phyloP scores from a whole-genome alignment of 2,888 invertebrate species.

The Melieria omissa region DNA sequence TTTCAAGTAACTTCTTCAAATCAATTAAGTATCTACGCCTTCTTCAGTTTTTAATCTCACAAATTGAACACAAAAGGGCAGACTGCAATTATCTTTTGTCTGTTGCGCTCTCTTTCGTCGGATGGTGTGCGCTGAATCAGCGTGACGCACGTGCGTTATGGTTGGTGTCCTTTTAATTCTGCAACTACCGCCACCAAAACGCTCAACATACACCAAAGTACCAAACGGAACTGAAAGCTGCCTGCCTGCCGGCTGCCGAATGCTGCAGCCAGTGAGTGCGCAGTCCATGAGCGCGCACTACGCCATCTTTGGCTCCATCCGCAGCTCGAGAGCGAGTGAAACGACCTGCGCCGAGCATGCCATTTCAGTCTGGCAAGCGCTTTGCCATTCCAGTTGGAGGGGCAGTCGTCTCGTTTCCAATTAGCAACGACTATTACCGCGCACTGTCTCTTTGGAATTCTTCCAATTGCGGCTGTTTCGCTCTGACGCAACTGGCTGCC shows the following conservation, averaged over 20 bases:
- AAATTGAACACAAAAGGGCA: no score
- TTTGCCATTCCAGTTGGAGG: constrained; percentile 24
- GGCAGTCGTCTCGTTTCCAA: constrained; percentile 16
- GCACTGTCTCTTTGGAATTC: constrained; percentile 19
- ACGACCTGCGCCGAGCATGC: not conserved
- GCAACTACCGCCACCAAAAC: constrained; percentile 29
- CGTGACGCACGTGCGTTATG: constrained; percentile 27
- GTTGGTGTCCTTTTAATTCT: constrained; percentile 32
- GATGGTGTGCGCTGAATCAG: constrained; percentile 8
- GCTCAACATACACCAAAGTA: constrained; percentile 55
- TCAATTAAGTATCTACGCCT: no score
- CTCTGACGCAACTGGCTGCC: not conserved
- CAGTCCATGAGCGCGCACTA: constrained; percentile 40
- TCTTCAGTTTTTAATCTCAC: no score
- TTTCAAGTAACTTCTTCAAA: no score
- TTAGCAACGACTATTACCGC: not conserved
- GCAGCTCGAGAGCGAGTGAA: constrained; percentile 15
- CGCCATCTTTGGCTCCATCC: constrained; percentile 38
- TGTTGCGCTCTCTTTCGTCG: not conserved
- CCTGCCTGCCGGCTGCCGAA: constrained; percentile 43
- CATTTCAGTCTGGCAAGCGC: constrained; percentile 9
- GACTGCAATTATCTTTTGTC: no score
- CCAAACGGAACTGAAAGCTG: constrained; percentile 60
- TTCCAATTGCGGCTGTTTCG: not conserved
- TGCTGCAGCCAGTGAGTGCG: not conserved